phyloP scores from a whole-genome alignment of 2,888 invertebrate species.

The Pristionchus fissidentatus region DNA sequence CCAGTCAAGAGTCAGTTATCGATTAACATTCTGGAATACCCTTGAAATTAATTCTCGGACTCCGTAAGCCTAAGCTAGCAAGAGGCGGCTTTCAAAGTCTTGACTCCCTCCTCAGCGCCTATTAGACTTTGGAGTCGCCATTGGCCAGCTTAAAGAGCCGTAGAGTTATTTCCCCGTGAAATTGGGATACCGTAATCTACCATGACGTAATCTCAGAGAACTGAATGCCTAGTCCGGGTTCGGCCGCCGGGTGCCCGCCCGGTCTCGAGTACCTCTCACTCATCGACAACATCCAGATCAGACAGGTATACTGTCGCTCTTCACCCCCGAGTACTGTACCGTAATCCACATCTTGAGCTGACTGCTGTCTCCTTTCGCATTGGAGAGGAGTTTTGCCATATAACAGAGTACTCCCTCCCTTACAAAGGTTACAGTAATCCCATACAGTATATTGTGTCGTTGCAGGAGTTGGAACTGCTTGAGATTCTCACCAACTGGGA shows the following conservation, averaged over 20 bases:
- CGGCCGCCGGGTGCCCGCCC: slow-evolving; percentile 18
- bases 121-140: too few relatives aligned
- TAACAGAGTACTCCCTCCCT: neutral
- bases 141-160: too few relatives aligned
- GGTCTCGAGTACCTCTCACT: slow-evolving; percentile 28
- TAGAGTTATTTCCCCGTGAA: too few relatives aligned
- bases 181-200: neutral
- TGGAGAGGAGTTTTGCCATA: too few relatives aligned
- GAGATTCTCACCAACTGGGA: slow-evolving; percentile 65
- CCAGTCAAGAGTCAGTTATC: too few relatives aligned
- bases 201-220: neutral
- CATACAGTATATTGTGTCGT: neutral
- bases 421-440: neutral
- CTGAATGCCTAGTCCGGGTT: neutral
- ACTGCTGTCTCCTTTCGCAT: too few relatives aligned
- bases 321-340: neutral
- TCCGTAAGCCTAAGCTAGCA: too few relatives aligned
- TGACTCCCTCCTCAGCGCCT: too few relatives aligned
- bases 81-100: too few relatives aligned
- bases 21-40: too few relatives aligned
- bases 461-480: slow-evolving; percentile 57
- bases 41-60: too few relatives aligned
- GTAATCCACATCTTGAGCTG: too few relatives aligned
- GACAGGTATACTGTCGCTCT: slow-evolving; percentile 24
- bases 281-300: slow-evolving; percentile 37